Conservation (phyloP, 2,888 invertebrate species). For the Thysanoteuthis rhombus region DNA sequence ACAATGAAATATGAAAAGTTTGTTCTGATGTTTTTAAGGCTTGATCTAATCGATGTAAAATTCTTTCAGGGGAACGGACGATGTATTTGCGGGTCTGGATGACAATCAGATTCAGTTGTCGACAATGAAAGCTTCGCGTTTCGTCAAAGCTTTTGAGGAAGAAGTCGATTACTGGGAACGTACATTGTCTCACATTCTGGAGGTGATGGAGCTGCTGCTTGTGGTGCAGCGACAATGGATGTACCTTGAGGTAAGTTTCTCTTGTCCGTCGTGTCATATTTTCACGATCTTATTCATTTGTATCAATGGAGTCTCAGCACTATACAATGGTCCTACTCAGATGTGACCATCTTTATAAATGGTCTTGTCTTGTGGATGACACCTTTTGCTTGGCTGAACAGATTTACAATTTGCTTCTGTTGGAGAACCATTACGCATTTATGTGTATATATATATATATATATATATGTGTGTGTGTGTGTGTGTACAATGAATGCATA, state of each 20-base stretch:
- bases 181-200: slow-evolving; percentile 81
- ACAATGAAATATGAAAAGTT: too few relatives aligned
- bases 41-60: neutral
- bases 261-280: too few relatives aligned
- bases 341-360: too few relatives aligned
- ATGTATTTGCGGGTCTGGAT: slow-evolving; percentile 81
- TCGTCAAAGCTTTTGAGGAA: slow-evolving; percentile 84
- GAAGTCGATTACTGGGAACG: slow-evolving; percentile 89
- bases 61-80: slow-evolving; percentile 73
- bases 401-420: too few relatives aligned
- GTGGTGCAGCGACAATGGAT: slow-evolving; percentile 86
- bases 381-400: neutral
- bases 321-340: too few relatives aligned
- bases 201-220: slow-evolving; percentile 83
- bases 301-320: too few relatives aligned
- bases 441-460: too few relatives aligned
- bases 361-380: neutral
- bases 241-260: slow-evolving; percentile 76
- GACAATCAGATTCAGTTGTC: slow-evolving; percentile 86
- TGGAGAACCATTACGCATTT: too few relatives aligned
- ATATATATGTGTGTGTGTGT: neutral
- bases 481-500: too few relatives aligned
- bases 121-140: slow-evolving; percentile 84
- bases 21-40: too few relatives aligned
- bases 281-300: too few relatives aligned